Base-by-base conservation (phyloP, 2,113 vertebrate genomes). In the Oryzias curvinotus region DNA sequence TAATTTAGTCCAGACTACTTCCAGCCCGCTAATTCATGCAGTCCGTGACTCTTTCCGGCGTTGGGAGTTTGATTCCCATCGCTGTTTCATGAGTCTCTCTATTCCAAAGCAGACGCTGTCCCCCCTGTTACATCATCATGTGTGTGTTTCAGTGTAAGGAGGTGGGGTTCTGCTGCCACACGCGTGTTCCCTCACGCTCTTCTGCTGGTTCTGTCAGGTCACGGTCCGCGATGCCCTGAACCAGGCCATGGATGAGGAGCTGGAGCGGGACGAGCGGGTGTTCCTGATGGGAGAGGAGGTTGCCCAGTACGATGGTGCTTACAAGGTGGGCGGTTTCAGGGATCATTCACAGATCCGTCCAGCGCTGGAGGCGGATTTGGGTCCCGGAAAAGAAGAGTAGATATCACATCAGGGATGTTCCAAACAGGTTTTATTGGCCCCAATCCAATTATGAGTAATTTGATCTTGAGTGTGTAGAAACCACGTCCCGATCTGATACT, bases 251-350 rank as follows among this genome's bases (percentile, higher is more conserved):
- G 97, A 99, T 26, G 97, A 99, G 81, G 97, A 99, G 82, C 85
- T 99, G 87, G 97, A 99, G 87, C 85, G 96, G 77, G 97, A 99
- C 19, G 97, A 99, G 75, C 89, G 87, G 1, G 97, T 98, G 4
- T 98, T 98, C 71, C 85, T 99, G 26, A 82, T 99, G 42, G 97
- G 97, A 1, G 97, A 99, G 88, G 97, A 99, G 85, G 97, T 99
- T 46, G 97, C 96, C 1, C 97, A 99, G 82, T 99, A 99, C n/a
- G 97, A 99, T 4, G 97, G 97, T 0, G 97, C 97, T 44, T 99
- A 99, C 89, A 99, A 99, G 94, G 97, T 99, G 71, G 55, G 78
- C 1, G 3, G 16, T 50, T 1, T 0, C 3, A 3, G 12, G 2
- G 21, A 52, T 21, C n/a, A 5, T 17, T 2, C 4, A 10, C 0